A percentile compares a stretch with the other conserved stretches of the same genome.
phyloP scores from a whole-genome alignment of 2,797 vertebrate species.

The Galagoides demidoff region DNA sequence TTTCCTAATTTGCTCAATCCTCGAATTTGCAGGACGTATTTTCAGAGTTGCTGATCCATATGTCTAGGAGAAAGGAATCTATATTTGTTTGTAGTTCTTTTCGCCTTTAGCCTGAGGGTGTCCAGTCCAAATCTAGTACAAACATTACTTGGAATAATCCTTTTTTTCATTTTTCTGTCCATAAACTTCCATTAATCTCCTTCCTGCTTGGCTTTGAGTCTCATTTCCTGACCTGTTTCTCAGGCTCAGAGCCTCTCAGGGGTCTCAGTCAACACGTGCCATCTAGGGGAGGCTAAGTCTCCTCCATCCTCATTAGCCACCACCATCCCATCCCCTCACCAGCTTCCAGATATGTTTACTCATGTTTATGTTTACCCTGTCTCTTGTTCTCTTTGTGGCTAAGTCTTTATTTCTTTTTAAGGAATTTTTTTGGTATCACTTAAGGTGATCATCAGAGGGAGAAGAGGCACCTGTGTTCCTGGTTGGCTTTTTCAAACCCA shows the following conservation, averaged over 20 bases:
- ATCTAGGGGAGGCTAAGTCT: background rate
- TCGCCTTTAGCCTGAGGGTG: background rate
- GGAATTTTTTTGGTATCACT: background rate
- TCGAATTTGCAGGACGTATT: conserved; percentile 8
- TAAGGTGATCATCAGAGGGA: background rate
- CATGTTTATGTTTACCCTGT: too few species aligned
- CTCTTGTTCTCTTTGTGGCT: background rate
- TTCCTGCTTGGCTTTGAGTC: background rate
- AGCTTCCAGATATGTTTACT: background rate
- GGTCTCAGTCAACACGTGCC: background rate
- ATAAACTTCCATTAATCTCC: background rate
- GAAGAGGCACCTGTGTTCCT: background rate
- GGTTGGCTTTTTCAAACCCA: background rate
- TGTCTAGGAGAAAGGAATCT: conserved; percentile 4
- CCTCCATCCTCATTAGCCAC: background rate
- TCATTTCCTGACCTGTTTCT: background rate
- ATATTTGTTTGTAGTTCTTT: conserved; percentile 1
- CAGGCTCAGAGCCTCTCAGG: background rate
- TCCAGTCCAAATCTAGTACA: conserved; percentile 6
- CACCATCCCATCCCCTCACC: background rate
- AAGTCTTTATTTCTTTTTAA: background rate
- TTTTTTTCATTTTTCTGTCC: background rate
- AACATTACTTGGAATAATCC: background rate
- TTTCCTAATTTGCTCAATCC: conserved; percentile 31
- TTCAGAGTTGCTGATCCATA: conserved; percentile 21